Evolutionary conservation across 2,888 invertebrate species (phyloP), one percentile per base, ranked within the genome.

Genomic region (Psococerastis gibbosa): DNA sequence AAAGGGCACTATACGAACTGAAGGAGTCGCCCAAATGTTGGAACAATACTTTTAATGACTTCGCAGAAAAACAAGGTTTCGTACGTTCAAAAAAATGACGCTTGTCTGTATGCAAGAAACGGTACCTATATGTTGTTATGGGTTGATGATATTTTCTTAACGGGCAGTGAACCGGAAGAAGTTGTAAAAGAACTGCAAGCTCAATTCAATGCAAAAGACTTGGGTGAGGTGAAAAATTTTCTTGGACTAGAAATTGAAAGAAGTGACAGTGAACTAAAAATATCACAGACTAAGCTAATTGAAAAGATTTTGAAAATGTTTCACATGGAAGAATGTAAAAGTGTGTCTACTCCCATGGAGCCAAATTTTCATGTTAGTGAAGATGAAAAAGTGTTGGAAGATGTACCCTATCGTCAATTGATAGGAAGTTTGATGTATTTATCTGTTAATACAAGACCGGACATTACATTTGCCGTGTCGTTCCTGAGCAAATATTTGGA

Each of bases 1-100:
- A 43, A 5, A 47, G 38, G 16, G 41, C 41, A 4, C 6, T 47
- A 23, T 45, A 45, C 34, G 43, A 45, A 1, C 38, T 47, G n/a
- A 45, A 45, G 32, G 18, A 43, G 11, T 15, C 43, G 8, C 31
- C 45, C 3, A 43, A 41, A 5, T 3, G 13, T 3, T 43, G 35
- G 43, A 18, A 11, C 1, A 2, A 2, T 2, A 20, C 23, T 31
- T 13, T 43, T 11, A n/a, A 17, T n/a, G 3, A 16, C 4, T 33
- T 41, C 8, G 15, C 23, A 2, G 13, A 2, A 9, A 20, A 3
- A 2, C 3, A 8, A 2, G 22, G 22, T 11, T n/a, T 41, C 8
- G n/a, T 16, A 1, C 22, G 35, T 13, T 17, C 22, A n/a, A 1
- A 35, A 9, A 16, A 22, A 8, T 20, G 43, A 43, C 18, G 15